These are phyloP conservation scores for Cossypha niveicapilla DNA, from an alignment of 2,797 vertebrate genomes.

Conservation along the genomic window DNA sequence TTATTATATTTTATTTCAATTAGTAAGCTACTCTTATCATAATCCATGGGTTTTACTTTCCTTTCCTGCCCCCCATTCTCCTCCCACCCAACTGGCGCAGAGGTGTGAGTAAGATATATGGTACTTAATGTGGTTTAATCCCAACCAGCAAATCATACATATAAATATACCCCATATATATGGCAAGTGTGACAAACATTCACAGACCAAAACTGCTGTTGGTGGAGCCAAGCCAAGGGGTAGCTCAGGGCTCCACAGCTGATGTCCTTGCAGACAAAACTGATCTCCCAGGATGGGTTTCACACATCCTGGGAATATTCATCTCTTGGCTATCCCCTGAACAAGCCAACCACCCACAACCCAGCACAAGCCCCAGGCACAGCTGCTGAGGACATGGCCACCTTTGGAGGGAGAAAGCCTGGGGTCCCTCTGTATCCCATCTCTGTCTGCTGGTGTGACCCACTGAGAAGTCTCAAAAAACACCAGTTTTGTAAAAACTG, in stretches of 20 bases:
- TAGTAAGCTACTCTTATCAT: neutral
- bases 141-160: neutral
- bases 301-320: neutral
- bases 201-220: neutral
- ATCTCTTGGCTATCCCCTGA: neutral
- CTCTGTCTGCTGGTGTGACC: neutral
- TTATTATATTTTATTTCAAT: neutral
- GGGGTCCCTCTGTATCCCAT: neutral
- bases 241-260: neutral
- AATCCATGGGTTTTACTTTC: neutral
- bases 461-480: neutral
- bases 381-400: neutral
- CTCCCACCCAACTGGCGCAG: neutral
- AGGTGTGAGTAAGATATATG: neutral
- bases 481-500: neutral
- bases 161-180: neutral
- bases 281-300: neutral
- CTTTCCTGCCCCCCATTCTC: neutral
- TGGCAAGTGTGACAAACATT: neutral
- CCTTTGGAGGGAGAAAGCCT: neutral
- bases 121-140: neutral
- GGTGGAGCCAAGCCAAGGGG: neutral
- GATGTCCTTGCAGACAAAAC: neutral
- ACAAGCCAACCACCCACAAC: neutral
- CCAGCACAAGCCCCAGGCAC: rapidly evolving